Base-by-base conservation (phyloP, 2,113 vertebrate species). In the Miniopterus natalensis region DNA sequence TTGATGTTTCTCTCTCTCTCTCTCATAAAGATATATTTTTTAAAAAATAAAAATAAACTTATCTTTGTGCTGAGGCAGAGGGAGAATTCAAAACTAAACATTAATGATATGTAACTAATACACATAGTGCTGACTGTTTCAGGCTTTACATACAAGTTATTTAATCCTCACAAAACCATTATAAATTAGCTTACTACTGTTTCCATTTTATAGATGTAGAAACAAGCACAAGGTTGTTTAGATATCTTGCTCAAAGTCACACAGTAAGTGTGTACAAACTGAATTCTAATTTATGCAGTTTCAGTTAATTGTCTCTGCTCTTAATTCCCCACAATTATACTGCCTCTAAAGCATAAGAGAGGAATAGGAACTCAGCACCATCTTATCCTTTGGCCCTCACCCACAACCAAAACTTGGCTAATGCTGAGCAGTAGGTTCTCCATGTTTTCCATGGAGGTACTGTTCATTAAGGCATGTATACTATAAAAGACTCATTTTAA, bases 81-180 rank as follows among this genome's bases (percentile, higher is more conserved):
- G 42, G 65, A 84, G 36, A 55, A 75, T 75, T 68, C 15, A 71
- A 75, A 47, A 36, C 27, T 66, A 63, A 80, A 57, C 81, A n/a
- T 84, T 59, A 47, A 57, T 45, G 65, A 55, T 8, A 51, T 31
- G 47, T 71, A 73, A 71, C n/a, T 65, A 57, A 70, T 40, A 25
- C 25, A 17, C 27, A 45, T 49, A 63, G n/a, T 63, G 31, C 47
- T 55, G 18, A 63, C 11, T 81, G 11, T 59, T 84, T 45, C 36
- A 57, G 65, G 61, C 45, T 87, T 81, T 61, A 65, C 15, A n/a
- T 59, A 61, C 0, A 65, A 66, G 18, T 79, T 13, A 71, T 83
- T 73, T 88, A 70, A 79, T 88, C 40, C 51, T 87, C 49, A 88
- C 53, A 88, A 49, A 91, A 66, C n/a, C 23, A 9, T 73, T 93